Base-by-base conservation (phyloP, 2,888 invertebrate species). In the Drosophila peninsularis region DNA sequence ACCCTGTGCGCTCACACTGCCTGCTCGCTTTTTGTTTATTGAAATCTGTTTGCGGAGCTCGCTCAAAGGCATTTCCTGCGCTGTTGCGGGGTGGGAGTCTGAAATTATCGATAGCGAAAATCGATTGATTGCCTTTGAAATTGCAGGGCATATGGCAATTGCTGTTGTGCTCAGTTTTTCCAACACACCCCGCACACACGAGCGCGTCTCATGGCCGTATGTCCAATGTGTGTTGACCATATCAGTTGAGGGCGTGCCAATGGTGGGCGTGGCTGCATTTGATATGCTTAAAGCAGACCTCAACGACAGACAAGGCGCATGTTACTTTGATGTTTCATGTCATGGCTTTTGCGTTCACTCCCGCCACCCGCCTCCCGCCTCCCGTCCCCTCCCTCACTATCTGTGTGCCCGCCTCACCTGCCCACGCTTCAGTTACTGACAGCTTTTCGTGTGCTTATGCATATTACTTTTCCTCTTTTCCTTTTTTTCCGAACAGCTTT, bases 301-400 rank as follows among this genome's bases (percentile, higher is more conserved):
- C 57, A 49, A 56, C 47, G 27, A 30, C 36, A 37, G 60, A 21
- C 34, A 36, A 17, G 36, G 56, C 42, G 49, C 65, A 65, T 37
- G 65, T 41, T 65, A 45, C 71, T 75, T 76, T 75, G 75, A 75
- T 76, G 75, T 75, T 71, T 39, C 54, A 64, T 64, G 64, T 62
- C 61, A 55, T 41, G 62, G 45, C 42, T 75, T 56, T 32, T 30
- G 19, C 47, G 17, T 10, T 17, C 21, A 61, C 17, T 1, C 27
- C 3, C 55, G 24, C 24, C 24, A 4, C 17, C 17, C 5, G 24
- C 5, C 30, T 36, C 17, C 3, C 47, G n/a, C 14, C 13, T 11
- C 10, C 6, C n/a, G 5, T 19, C 9, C n/a, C 13, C 19, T 11
- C 36, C 13, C 24, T 10, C 34, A 13, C 42, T 32, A 7, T 32